Evolutionary conservation across 92 coral and sea anemone species (phyloP).

Genomic region (Pocillopora grandis): DNA sequence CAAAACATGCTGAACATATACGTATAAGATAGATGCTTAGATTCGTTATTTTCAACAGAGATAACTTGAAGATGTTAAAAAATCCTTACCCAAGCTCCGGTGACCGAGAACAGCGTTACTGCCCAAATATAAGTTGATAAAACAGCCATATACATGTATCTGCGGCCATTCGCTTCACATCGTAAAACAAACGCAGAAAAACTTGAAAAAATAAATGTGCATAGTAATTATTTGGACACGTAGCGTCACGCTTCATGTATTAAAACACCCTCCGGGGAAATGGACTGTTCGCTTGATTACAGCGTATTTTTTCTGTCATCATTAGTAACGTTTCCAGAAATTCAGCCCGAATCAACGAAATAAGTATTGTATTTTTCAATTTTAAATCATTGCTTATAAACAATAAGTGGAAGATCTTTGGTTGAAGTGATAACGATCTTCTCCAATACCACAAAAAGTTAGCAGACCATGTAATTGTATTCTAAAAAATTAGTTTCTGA

Average conservation of each 20-base stretch:
- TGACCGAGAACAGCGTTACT: constrained; percentile 5
- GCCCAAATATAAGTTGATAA: neutral
- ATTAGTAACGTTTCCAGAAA: no score
- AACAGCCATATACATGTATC: constrained; percentile 23
- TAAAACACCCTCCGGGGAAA: neutral
- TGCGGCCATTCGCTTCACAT: constrained; percentile 24
- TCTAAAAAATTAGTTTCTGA: no score
- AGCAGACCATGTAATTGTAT: no score
- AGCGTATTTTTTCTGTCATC: no score
- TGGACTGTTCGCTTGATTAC: no score
- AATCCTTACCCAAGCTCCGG: constrained; percentile 28
- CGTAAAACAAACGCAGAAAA: neutral
- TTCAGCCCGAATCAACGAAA: no score
- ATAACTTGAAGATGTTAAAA: neutral
- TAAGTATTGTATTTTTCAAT: no score
- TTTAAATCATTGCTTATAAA: no score
- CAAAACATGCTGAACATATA: neutral
- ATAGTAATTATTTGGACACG: constrained; percentile 15
- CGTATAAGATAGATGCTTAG: neutral
- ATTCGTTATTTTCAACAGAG: no score
- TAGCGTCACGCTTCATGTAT: constrained; percentile 6
- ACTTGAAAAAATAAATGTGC: constrained; percentile 22
- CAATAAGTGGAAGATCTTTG: no score
- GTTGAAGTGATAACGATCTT: no score
- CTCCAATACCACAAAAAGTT: no score